These are phyloP conservation scores for Drosophila atroscutellata DNA, from an alignment of 2,888 invertebrate genomes.

Conservation along the genomic window DNA sequence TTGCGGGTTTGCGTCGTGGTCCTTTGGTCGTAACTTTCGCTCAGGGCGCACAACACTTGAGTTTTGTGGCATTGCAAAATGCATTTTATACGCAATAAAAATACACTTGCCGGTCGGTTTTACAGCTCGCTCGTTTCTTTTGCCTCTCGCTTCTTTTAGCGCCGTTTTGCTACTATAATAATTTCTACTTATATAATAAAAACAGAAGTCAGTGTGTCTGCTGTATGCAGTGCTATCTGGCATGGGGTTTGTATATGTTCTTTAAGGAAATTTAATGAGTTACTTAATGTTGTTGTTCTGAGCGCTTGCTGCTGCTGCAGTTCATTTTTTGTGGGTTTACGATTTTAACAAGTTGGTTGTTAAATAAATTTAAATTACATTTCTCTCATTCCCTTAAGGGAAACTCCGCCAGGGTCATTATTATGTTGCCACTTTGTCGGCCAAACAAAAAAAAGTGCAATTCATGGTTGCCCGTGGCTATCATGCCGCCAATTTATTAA, in stretches of 20 bases:
- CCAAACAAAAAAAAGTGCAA: conserved; percentile 38
- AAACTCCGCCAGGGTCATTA: conserved; percentile 56
- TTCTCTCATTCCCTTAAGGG: conserved; percentile 51
- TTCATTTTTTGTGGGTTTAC: conserved; percentile 54
- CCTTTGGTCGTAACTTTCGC: conserved; percentile 74
- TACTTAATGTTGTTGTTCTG: conserved; percentile 72
- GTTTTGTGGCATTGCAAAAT: conserved; percentile 79
- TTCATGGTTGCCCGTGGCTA: conserved; percentile 37
- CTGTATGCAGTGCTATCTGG: conserved; percentile 15
- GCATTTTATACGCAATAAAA: conserved; percentile 80
- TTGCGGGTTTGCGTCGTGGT: conserved; percentile 31
- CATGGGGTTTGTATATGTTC: conserved; percentile 34
- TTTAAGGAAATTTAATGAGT: conserved; percentile 76
- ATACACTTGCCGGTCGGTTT: conserved; percentile 74
- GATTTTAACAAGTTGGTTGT: conserved; percentile 76
- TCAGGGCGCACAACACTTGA: conserved; percentile 70
- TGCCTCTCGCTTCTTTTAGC: conserved; percentile 53
- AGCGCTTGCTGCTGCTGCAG: conserved; percentile 47
- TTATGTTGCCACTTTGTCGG: conserved; percentile 28
- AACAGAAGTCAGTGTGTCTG: conserved; percentile 59
- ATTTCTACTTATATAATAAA: conserved; percentile 72
- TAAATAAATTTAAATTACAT: conserved; percentile 80
- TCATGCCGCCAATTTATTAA: conserved; percentile 64
- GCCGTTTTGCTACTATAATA: conserved; percentile 70
- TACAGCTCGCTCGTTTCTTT: conserved; percentile 62